A percentile compares a stretch with the other conserved stretches of the same genome.
Evolutionary conservation across 2,888 invertebrate species (phyloP).

Genomic region (Cosmorhoe ocellata): DNA sequence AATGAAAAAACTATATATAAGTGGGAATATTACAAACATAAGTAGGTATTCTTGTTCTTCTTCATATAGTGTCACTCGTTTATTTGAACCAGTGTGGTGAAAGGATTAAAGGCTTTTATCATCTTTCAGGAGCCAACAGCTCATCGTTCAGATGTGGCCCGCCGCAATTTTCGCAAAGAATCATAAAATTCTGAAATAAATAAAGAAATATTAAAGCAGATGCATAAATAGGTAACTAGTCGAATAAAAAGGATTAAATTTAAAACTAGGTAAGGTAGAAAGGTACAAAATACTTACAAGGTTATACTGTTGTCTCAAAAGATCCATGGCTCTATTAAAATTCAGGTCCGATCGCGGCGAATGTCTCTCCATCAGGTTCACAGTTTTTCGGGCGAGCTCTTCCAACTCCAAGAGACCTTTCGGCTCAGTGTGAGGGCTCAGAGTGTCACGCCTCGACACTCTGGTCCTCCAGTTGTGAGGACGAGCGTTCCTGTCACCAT

Average conservation of each 20-base stretch:
- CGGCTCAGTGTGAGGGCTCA: slow-evolving; percentile 37
- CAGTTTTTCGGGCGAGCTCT: slow-evolving; percentile 40
- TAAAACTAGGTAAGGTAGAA: too few species aligned
- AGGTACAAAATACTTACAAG: slow-evolving; percentile 49
- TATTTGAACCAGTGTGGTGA: too few species aligned
- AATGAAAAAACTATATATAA: too few species aligned
- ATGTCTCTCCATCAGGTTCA: slow-evolving; percentile 50
- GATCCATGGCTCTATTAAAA: slow-evolving; percentile 48
- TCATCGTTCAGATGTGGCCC: slow-evolving; percentile 51
- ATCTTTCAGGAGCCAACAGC: slow-evolving; percentile 60
- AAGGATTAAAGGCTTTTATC: too few species aligned
- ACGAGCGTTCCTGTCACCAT: slow-evolving; percentile 27
- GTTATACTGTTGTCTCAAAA: slow-evolving; percentile 55
- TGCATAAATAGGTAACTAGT: neutral
- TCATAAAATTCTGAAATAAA: slow-evolving; percentile 54
- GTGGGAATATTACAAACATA: too few species aligned
- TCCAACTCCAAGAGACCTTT: slow-evolving; percentile 47
- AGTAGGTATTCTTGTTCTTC: too few species aligned
- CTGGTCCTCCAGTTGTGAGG: slow-evolving; percentile 48
- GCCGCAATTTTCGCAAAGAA: slow-evolving; percentile 54
- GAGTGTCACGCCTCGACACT: slow-evolving; percentile 35
- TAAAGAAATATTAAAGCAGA: neutral
- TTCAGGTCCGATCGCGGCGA: slow-evolving; percentile 37
- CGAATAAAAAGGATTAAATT: too few species aligned
- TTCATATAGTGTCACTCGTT: too few species aligned